Conservation (phyloP, 2,113 vertebrate genomes). For the Hyaena hyaena region DNA sequence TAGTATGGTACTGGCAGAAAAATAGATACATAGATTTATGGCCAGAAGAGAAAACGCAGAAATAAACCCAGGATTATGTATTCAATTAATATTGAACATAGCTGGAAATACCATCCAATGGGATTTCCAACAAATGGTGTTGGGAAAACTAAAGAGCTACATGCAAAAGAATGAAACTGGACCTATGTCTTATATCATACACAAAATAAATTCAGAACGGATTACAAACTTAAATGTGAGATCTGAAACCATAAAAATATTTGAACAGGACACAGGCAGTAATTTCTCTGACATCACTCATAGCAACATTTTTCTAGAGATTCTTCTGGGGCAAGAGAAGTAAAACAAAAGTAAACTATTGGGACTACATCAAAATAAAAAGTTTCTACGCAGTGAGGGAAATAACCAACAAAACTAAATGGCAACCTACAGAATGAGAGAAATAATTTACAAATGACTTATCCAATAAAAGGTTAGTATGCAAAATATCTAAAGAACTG, state of each 20-base stretch:
- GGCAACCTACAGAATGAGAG: neutral
- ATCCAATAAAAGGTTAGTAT: neutral
- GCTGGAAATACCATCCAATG: neutral
- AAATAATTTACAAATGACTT: neutral
- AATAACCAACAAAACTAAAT: neutral
- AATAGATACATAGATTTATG: neutral
- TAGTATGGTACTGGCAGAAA: neutral
- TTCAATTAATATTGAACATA: neutral
- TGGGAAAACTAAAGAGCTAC: neutral
- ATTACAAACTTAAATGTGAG: neutral
- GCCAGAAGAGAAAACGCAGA: neutral
- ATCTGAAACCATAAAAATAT: neutral
- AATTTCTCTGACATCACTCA: neutral
- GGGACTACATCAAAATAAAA: neutral
- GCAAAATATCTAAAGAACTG: neutral
- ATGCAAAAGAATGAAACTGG: neutral
- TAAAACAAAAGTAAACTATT: neutral
- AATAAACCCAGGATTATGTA: neutral
- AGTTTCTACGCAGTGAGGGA: neutral
- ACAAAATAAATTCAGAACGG: neutral
- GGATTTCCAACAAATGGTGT: neutral
- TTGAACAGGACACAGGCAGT: neutral
- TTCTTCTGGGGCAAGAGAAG: neutral
- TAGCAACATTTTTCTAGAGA: neutral
- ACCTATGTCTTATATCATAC: neutral